Conservation (phyloP, 2,888 invertebrate species). For the Trisateles emortualis region DNA sequence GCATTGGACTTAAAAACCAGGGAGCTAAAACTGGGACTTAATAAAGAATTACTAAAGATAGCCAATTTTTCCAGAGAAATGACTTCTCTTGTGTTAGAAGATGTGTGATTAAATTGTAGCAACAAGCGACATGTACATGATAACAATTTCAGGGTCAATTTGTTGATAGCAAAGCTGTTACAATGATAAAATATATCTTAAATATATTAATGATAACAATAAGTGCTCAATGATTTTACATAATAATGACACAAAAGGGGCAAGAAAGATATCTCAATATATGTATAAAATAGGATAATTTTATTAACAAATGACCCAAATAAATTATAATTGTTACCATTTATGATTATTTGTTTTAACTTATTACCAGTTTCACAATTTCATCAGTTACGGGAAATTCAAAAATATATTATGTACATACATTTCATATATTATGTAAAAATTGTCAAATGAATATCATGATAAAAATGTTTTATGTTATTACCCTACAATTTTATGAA, state of each 20-base stretch:
- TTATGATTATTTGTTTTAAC: constrained; percentile 28
- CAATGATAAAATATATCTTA: constrained; percentile 27
- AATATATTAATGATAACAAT: constrained; percentile 32
- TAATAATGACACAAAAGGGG: constrained; percentile 1
- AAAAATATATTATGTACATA: constrained; percentile 37
- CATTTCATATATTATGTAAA: constrained; percentile 14
- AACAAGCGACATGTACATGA: constrained; percentile 1
- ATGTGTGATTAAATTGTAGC: constrained; percentile 47
- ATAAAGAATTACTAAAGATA: constrained; percentile 73
- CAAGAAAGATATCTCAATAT: constrained; percentile 1
- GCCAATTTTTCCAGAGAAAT: constrained; percentile 66
- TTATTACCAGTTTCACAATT: constrained; percentile 37
- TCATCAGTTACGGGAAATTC: constrained; percentile 18
- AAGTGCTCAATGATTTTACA: constrained; percentile 24
- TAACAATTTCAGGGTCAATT: constrained; percentile 27
- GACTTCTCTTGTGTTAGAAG: constrained; percentile 70
- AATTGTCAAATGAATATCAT: constrained; percentile 34
- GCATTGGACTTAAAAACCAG: constrained; percentile 89
- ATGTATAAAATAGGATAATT: constrained; percentile 19
- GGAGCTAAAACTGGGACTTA: constrained; percentile 87
- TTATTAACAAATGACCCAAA: constrained; percentile 19
- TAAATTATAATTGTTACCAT: constrained; percentile 30
- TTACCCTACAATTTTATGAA: constrained; percentile 34
- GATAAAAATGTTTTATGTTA: constrained; percentile 35
- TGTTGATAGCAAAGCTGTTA: constrained; percentile 34